Evolutionary conservation across 1,140 invertebrate genomes (phyloP).

Genomic region (Ridgeia piscesae): DNA sequence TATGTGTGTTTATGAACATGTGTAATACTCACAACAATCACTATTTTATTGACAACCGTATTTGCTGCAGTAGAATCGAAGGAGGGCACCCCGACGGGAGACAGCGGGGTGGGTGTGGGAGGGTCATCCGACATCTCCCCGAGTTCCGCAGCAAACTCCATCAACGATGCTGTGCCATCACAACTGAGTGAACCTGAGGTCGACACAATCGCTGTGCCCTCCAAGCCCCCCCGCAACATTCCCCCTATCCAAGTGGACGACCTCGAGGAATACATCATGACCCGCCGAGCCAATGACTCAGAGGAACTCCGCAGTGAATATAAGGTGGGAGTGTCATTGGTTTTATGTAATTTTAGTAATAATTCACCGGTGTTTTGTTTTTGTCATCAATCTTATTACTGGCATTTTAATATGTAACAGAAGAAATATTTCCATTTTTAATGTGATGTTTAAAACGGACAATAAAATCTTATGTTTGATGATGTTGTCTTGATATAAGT

Average conservation of each 20-base stretch:
- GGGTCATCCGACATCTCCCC: neutral
- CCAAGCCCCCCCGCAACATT: slow-evolving; percentile 4
- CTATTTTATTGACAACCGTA: neutral
- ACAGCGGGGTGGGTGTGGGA: slow-evolving; percentile 18
- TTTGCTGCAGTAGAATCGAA: neutral
- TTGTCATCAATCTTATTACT: neutral
- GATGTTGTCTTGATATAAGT: no score
- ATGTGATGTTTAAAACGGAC: no score
- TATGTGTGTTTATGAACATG: no score
- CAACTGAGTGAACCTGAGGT: neutral
- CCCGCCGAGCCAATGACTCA: slow-evolving; percentile 22
- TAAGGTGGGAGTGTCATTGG: slow-evolving; percentile 21
- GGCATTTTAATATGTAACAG: no score
- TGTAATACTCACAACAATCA: no score
- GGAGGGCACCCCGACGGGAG: slow-evolving; percentile 14
- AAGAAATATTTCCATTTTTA: no score
- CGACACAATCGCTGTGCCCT: neutral
- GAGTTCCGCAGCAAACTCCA: neutral
- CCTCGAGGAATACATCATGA: slow-evolving; percentile 25
- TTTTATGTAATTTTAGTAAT: neutral
- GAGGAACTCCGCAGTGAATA: slow-evolving; percentile 28
- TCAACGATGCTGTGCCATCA: neutral
- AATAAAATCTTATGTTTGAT: no score
- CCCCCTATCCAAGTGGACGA: slow-evolving; percentile 24
- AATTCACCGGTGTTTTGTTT: neutral